Evolutionary conservation across 2,797 vertebrate species (phyloP).

Genomic region (Peromyscus nudipes): DNA sequence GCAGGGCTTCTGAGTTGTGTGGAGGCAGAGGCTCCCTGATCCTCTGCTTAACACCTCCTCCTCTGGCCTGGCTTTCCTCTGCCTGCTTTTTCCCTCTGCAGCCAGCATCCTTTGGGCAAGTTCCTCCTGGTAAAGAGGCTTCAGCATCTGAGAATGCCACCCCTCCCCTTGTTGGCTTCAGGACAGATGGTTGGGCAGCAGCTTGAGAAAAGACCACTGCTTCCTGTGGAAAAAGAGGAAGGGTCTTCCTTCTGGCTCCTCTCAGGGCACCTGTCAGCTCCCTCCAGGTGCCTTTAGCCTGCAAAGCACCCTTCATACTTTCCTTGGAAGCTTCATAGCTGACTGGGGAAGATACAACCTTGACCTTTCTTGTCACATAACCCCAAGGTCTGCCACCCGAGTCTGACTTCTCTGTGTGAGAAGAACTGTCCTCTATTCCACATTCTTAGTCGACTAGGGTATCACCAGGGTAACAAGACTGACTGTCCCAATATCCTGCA

Average conservation of each 20-base stretch:
- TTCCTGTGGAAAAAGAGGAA: neutral
- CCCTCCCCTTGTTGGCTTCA: neutral
- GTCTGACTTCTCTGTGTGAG: neutral
- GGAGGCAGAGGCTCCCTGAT: neutral
- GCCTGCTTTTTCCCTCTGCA: neutral
- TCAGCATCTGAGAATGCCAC: neutral
- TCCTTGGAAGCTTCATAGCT: neutral
- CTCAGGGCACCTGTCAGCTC: too few species aligned
- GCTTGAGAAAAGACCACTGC: neutral
- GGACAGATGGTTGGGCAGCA: neutral
- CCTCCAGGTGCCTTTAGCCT: neutral
- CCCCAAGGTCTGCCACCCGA: neutral
- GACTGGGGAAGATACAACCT: neutral
- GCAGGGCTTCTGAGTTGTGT: neutral
- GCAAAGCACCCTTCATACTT: neutral
- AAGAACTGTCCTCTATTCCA: neutral
- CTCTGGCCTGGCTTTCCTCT: neutral
- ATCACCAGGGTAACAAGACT: neutral
- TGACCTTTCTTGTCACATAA: too few species aligned
- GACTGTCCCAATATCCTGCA: neutral
- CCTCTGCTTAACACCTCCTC: neutral
- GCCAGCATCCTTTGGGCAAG: neutral
- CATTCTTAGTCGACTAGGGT: neutral
- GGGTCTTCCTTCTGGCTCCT: neutral
- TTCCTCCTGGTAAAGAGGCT: too few species aligned